phyloP scores from a whole-genome alignment of 2,888 invertebrate genomes.

The Mythimna impura region DNA sequence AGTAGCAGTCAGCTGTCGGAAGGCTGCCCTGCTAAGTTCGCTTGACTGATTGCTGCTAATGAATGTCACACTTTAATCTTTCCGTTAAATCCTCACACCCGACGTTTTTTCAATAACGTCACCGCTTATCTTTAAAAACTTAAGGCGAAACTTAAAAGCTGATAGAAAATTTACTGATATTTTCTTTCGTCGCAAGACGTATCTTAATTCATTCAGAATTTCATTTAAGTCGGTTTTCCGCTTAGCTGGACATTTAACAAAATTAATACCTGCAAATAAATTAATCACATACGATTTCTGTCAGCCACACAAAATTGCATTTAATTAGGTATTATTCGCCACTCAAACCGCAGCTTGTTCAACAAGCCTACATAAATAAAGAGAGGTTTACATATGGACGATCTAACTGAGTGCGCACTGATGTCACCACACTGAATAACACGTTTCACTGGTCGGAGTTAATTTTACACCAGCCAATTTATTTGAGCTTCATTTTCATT shows the following conservation, averaged over 20 bases:
- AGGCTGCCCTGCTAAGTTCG: slow-evolving; percentile 84
- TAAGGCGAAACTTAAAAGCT: neutral
- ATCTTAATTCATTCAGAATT: slow-evolving; percentile 35
- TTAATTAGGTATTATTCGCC: slow-evolving; percentile 60
- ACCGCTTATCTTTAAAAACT: slow-evolving; percentile 31
- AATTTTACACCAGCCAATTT: slow-evolving; percentile 62
- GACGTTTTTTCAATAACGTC: slow-evolving; percentile 56
- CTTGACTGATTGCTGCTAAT: slow-evolving; percentile 88
- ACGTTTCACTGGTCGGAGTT: slow-evolving; percentile 67
- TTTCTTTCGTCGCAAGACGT: slow-evolving; percentile 16
- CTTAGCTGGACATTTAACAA: slow-evolving; percentile 33
- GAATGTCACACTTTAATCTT: slow-evolving; percentile 85
- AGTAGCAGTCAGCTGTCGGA: slow-evolving; percentile 84
- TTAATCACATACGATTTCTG: slow-evolving; percentile 52
- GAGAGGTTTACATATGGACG: slow-evolving; percentile 60
- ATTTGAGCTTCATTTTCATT: slow-evolving; percentile 52
- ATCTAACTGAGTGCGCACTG: slow-evolving; percentile 65
- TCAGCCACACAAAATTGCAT: slow-evolving; percentile 59
- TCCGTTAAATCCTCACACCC: slow-evolving; percentile 65
- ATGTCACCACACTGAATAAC: slow-evolving; percentile 70
- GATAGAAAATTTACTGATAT: slow-evolving; percentile 16
- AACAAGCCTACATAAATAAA: slow-evolving; percentile 65
- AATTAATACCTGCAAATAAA: slow-evolving; percentile 46
- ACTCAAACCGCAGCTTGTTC: slow-evolving; percentile 55
- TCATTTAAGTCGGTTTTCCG: slow-evolving; percentile 39